Base-by-base conservation (phyloP, 2,888 invertebrate genomes). In the Periphyllus acericola region DNA sequence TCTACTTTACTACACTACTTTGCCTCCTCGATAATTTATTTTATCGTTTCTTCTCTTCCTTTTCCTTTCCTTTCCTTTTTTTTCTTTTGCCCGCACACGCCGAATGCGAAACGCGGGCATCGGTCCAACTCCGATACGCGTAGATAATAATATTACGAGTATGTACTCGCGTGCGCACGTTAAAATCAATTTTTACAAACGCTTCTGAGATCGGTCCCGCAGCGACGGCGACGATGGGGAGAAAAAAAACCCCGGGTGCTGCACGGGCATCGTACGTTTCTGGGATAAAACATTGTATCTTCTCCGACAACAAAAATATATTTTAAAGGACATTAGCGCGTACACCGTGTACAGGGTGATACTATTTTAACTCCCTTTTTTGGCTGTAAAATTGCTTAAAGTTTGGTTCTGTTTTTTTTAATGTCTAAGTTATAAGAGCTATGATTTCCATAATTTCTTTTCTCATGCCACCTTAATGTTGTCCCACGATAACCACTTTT, bases 151-250 rank as follows among this genome's bases (percentile, higher is more conserved):
- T n/a, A n/a, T n/a, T n/a, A n/a, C n/a, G n/a, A n/a, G n/a, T n/a
- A 60, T 5, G 60, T 60, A 34, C 32, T 4, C 32, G 36, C 36
- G 36, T 29, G 21, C 9, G 8, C 32, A 29, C 72, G 72, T 75
- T 83, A 32, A 76, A 84, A 66, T 84, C 83, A 75, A 75, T 84
- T 75, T 84, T 76, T 66, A 21, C 66, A 60, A 34, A 66, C 66
- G 25, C 66, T 46, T 14, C 21, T 17, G 32, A 19, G 40, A 80
- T 17, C 32, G 25, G 3, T 74, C 6, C 36, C 1, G n/a, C 19
- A 74, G 19, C 5, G 25, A 9, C 0, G 17, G 0, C 9, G 17
- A 8, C 36, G 34, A 36, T 25, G 19, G n/a, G 17, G 32, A 52
- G 9, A 36, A 25, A 25, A 68, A 68, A 82, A 71, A 71, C 21